Conservation (phyloP, 2,888 invertebrate genomes). For the Serrognathus titanus region DNA sequence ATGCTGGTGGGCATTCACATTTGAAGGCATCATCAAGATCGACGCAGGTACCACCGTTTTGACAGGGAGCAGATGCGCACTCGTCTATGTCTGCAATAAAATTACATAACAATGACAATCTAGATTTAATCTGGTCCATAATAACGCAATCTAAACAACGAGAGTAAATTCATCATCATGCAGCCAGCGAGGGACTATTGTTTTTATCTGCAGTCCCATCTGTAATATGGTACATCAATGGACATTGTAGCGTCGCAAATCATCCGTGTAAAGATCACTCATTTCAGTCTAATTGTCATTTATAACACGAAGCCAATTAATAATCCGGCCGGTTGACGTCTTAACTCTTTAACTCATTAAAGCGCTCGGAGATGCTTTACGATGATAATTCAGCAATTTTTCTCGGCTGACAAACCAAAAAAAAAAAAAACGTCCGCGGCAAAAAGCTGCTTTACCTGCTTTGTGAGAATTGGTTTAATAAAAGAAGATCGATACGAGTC, state of each 20-base stretch:
- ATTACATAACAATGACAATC: not conserved
- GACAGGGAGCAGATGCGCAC: constrained; percentile 85
- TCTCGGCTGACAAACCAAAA: not conserved
- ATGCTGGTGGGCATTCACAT: constrained; percentile 84
- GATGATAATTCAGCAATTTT: not conserved
- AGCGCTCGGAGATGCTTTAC: not conserved
- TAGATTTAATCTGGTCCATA: not conserved
- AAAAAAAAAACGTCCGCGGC: not conserved
- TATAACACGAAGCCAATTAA: constrained; percentile 34
- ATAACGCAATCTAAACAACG: no score
- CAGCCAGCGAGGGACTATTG: not conserved
- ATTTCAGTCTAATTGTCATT: constrained; percentile 35
- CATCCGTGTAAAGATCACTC: constrained; percentile 26
- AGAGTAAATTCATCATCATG: no score
- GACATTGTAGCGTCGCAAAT: constrained; percentile 26
- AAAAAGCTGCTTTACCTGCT: not conserved
- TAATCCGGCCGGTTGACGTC: constrained; percentile 31
- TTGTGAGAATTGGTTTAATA: not conserved
- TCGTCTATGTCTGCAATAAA: constrained; percentile 75
- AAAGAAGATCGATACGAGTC: no score
- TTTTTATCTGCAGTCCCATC: constrained; percentile 9
- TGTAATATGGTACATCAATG: constrained; percentile 20
- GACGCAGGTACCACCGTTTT: constrained; percentile 84
- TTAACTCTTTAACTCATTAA: constrained; percentile 21
- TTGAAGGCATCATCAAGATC: constrained; percentile 80